Conservation (phyloP, 2,113 vertebrate species). For the Gymnorhina tibicen region DNA sequence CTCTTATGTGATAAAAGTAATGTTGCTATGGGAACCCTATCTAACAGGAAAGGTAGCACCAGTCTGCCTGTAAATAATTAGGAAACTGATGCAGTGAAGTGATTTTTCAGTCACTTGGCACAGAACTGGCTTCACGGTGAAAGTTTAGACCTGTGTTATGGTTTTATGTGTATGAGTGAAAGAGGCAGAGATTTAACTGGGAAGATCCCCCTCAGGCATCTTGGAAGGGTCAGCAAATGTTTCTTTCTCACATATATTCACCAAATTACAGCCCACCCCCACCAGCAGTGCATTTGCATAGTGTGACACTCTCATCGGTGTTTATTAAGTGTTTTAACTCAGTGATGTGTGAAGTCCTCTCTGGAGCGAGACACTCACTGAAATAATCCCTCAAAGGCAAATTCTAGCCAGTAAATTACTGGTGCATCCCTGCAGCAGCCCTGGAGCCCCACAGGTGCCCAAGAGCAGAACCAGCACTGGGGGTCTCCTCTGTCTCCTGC, state of each 20-base stretch:
- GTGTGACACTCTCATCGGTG: not conserved
- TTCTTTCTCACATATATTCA: not conserved
- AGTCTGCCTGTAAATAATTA: slow-evolving; percentile 21
- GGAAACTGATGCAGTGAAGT: slow-evolving; percentile 14
- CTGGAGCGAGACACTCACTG: not conserved
- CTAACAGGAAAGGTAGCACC: slow-evolving; percentile 44
- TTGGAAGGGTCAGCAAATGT: not conserved
- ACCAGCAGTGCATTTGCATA: not conserved
- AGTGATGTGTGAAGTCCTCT: not conserved
- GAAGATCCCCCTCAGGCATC: not conserved
- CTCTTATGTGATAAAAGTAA: slow-evolving; percentile 57
- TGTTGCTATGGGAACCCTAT: slow-evolving; percentile 71
- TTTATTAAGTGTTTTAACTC: not conserved
- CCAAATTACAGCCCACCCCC: not conserved
- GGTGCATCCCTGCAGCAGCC: not conserved
- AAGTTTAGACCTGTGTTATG: not conserved
- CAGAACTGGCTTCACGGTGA: not conserved
- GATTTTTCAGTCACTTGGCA: not conserved
- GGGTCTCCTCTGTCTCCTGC: not conserved
- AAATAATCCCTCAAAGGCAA: not conserved
- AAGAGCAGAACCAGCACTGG: not conserved
- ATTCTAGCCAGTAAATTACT: not conserved
- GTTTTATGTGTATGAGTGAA: not conserved
- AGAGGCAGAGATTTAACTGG: not conserved
- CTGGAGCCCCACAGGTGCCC: not conserved